phyloP scores from a whole-genome alignment of 2,888 invertebrate species.

The Andricus curvator region DNA sequence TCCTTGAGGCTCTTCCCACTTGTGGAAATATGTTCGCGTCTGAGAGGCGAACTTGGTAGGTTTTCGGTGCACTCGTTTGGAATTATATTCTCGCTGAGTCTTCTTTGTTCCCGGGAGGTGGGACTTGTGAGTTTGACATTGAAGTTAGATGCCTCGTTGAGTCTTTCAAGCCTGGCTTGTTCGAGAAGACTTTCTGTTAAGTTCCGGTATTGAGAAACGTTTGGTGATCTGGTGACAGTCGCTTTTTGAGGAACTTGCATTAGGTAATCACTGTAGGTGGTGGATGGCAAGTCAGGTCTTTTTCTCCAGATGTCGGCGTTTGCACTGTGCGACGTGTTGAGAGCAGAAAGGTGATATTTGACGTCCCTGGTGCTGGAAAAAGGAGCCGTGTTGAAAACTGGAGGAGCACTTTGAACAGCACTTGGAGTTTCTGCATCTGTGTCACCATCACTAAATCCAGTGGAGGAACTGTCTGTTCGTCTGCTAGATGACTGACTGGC shows the following conservation, averaged over 20 bases:
- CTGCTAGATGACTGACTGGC: constrained; percentile 67
- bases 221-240: constrained; percentile 70
- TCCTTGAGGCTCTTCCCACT: constrained; percentile 66
- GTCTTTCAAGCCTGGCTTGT: constrained; percentile 67
- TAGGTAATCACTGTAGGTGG: constrained; percentile 67
- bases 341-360: constrained; percentile 65
- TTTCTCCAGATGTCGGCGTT: constrained; percentile 74
- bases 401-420: constrained; percentile 74
- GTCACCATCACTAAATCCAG: constrained; percentile 79
- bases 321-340: constrained; percentile 67
- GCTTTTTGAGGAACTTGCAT: constrained; percentile 69
- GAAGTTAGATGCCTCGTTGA: constrained; percentile 71
- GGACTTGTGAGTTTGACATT: constrained; percentile 70
- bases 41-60: constrained; percentile 54
- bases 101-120: constrained; percentile 65
- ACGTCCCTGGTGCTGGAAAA: constrained; percentile 69
- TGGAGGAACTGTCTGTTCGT: constrained; percentile 73
- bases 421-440: constrained; percentile 75
- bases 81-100: constrained; percentile 66
- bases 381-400: constrained; percentile 67
- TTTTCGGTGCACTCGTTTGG: constrained; percentile 7
- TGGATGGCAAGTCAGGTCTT: constrained; percentile 63
- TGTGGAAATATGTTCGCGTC: constrained; percentile 61
- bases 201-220: constrained; percentile 71
- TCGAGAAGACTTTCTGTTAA: constrained; percentile 70